A percentile compares a stretch with the other conserved stretches of the same genome.
Conservation (phyloP, 2,888 invertebrate genomes). For the Aleiodes testaceus region DNA sequence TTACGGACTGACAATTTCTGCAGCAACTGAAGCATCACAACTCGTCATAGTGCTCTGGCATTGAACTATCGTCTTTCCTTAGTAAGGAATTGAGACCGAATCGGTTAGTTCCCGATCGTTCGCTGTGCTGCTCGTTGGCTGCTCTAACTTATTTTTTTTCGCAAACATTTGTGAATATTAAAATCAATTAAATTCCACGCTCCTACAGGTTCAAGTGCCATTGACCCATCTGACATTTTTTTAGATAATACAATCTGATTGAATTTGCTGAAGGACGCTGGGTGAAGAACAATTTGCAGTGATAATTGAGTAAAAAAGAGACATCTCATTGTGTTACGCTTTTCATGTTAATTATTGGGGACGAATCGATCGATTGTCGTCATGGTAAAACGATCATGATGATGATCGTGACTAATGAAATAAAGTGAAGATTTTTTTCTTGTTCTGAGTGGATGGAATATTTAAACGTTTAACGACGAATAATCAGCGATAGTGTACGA, state of each 20-base stretch:
- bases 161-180: not conserved
- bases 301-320: not conserved
- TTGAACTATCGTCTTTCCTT: conserved; percentile 55
- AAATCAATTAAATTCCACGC: not conserved
- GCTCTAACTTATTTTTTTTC: not conserved
- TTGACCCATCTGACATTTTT: conserved; percentile 2
- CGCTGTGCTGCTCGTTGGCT: conserved; percentile 63
- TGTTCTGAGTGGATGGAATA: not conserved
- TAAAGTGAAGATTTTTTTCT: not conserved
- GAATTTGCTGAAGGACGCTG: not conserved
- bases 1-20: conserved; percentile 70
- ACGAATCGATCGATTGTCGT: not conserved
- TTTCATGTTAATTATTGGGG: conserved; percentile 4
- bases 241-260: no score
- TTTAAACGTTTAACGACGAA: conserved; percentile 1
- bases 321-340: not conserved
- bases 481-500: conserved; percentile 36
- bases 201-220: not conserved
- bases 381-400: conserved; percentile 21
- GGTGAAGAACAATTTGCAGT: not conserved
- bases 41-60: conserved; percentile 45
- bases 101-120: conserved; percentile 68
- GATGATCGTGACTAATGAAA: not conserved
- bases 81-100: conserved; percentile 64
- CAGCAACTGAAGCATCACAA: conserved; percentile 70